phyloP scores from a whole-genome alignment of 2,888 invertebrate species.

The Drosophila lutescens region DNA sequence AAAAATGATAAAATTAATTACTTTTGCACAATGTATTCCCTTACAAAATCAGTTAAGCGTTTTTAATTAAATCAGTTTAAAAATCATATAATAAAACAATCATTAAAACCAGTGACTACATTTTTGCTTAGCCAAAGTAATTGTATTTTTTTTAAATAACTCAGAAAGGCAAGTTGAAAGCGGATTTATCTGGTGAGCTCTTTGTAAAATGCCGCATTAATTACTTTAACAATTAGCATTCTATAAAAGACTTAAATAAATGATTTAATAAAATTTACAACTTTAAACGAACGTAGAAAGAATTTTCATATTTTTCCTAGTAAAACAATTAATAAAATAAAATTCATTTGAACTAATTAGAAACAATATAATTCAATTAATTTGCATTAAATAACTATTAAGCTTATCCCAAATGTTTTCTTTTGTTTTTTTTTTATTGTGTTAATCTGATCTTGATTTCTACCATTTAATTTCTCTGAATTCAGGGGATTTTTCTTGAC shows the following conservation, averaged over 20 bases:
- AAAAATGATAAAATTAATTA: neutral
- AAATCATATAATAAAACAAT: too few relatives aligned
- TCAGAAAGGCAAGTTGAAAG: neutral
- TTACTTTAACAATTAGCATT: neutral
- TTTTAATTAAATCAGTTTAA: neutral
- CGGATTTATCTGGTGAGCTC: neutral
- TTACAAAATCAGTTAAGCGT: neutral
- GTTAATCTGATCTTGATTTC: neutral
- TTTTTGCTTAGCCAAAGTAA: neutral
- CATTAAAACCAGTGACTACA: neutral
- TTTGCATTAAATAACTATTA: neutral
- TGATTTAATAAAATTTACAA: neutral
- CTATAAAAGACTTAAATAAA: neutral
- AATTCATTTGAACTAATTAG: neutral
- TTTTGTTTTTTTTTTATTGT: too few relatives aligned
- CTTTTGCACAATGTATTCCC: neutral
- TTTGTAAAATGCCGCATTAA: neutral
- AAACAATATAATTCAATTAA: neutral
- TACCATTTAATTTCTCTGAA: neutral
- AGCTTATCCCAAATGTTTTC: too few relatives aligned
- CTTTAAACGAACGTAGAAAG: neutral
- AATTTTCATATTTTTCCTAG: neutral
- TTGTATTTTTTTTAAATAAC: neutral
- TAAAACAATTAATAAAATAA: neutral
- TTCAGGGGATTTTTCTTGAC: neutral